Base-by-base conservation (phyloP, 2,888 invertebrate genomes). In the Epicampocera succincta region DNA sequence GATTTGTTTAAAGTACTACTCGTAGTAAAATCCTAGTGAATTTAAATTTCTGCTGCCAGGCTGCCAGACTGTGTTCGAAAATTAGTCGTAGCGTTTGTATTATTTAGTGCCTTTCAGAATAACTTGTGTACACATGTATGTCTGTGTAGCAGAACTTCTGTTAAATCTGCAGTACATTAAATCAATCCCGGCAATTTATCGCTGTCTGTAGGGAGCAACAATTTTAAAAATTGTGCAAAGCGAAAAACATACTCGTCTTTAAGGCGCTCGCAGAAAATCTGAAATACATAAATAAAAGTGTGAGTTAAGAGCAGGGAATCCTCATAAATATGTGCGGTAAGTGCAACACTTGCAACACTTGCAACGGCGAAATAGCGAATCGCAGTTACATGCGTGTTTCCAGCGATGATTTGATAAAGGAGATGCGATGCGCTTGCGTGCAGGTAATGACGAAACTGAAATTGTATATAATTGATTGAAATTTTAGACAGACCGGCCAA, bases 401-500 rank as follows among this genome's bases (percentile, higher is more conserved):
- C 33, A 69, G 58, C 40, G 63, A 52, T 58, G 46, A 8, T 63
- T 82, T 75, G 78, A 71, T 78, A 74, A 82, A 78, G 71, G 78
- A 78, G 78, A 82, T 65, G 78, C 82, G 78, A 82, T 65, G 78
- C 82, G 82, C 82, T 82, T 82, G 82, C 82, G 78, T 82, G 82
- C 82, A 82, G 82, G 78, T 82, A 82, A 82, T 82, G 82, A 82
- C 78, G 78, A 71, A 82, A 82, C 74, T 74, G 78, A 78, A 82
- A 82, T 82, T 74, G 74, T 74, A 74, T 66, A 82, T 82, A 82
- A 82, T 82, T 78, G 72, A 72, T 78, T 78, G 78, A 66, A 78
- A 66, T 44, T 72, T 72, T 44, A 72, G 72, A 72, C 72, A 65
- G 78, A 58, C 69, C 61, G 52, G 25, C 29, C 48, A 38, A 71